Percentiles rank a stretch among this genome's conserved stretches.
Evolutionary conservation across 2,888 invertebrate species (phyloP).

Genomic region (Eurois occulta): DNA sequence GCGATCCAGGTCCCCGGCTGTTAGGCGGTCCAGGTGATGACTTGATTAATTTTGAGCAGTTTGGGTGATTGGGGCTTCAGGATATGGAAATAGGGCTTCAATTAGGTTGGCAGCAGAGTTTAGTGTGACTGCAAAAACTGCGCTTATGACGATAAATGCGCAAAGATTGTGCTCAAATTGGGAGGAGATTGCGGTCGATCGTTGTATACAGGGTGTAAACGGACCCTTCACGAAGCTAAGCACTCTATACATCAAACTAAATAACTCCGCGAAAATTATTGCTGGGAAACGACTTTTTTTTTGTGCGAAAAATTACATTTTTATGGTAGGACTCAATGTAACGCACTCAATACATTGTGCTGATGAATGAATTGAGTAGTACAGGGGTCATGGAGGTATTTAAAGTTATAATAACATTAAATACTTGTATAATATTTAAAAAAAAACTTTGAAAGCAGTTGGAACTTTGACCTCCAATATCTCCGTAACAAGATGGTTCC

Average conservation of each 20-base stretch:
- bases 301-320: too few relatives aligned
- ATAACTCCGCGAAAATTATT: background rate
- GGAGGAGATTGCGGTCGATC: background rate
- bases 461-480: too few relatives aligned
- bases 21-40: slow-evolving; percentile 75
- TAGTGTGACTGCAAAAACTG: background rate
- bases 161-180: background rate
- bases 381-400: too few relatives aligned
- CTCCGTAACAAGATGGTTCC: too few relatives aligned
- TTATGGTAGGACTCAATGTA: too few relatives aligned
- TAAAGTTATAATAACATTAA: too few relatives aligned
- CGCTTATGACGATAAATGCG: too few relatives aligned
- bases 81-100: background rate
- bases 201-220: background rate
- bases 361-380: too few relatives aligned
- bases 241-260: background rate
- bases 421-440: too few relatives aligned
- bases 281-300: too few relatives aligned
- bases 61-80: background rate
- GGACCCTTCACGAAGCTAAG: background rate
- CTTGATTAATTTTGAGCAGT: slow-evolving; percentile 10
- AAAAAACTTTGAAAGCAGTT: too few relatives aligned
- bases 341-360: too few relatives aligned
- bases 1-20: slow-evolving; percentile 77
- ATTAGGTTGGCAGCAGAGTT: background rate